phyloP scores from a whole-genome alignment of 2,888 invertebrate species.

The Cataglyphis livida region DNA sequence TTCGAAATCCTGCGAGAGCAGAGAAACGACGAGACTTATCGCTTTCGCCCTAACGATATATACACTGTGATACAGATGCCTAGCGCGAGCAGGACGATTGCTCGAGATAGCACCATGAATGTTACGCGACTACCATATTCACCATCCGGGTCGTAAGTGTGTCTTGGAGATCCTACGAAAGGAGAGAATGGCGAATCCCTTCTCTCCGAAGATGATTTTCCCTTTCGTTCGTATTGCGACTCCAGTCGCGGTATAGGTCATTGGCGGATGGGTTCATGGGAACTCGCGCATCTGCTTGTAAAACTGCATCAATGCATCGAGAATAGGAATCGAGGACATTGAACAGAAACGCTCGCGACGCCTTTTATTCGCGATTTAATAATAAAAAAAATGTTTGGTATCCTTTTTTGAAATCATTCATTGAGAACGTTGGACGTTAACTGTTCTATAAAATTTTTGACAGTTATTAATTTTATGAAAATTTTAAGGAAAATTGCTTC shows the following conservation, averaged over 20 bases:
- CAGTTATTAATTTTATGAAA: background rate
- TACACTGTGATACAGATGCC: background rate
- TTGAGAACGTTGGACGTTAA: background rate
- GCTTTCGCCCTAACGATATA: slow-evolving; percentile 15
- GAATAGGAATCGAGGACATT: background rate
- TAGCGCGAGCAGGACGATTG: slow-evolving; percentile 49
- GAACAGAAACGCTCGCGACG: background rate
- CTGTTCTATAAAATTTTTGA: background rate
- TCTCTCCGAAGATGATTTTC: slow-evolving; percentile 72
- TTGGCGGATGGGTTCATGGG: slow-evolving; percentile 75
- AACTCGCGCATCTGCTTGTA: slow-evolving; percentile 56
- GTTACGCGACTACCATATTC: slow-evolving; percentile 77
- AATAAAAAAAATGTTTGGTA: background rate
- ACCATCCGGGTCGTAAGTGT: slow-evolving; percentile 74
- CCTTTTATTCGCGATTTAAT: background rate
- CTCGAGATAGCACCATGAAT: slow-evolving; percentile 72
- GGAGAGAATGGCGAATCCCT: slow-evolving; percentile 76
- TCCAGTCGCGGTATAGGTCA: slow-evolving; percentile 75
- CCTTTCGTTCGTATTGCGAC: slow-evolving; percentile 65
- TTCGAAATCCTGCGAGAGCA: background rate
- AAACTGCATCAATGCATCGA: slow-evolving; percentile 24
- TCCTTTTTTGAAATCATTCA: background rate
- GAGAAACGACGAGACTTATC: slow-evolving; percentile 5
- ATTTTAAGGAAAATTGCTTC: background rate
- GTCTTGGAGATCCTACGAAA: slow-evolving; percentile 73